These are phyloP conservation scores for Dreissena polymorpha DNA, from an alignment of 1,140 invertebrate genomes.

Conservation along the genomic window DNA sequence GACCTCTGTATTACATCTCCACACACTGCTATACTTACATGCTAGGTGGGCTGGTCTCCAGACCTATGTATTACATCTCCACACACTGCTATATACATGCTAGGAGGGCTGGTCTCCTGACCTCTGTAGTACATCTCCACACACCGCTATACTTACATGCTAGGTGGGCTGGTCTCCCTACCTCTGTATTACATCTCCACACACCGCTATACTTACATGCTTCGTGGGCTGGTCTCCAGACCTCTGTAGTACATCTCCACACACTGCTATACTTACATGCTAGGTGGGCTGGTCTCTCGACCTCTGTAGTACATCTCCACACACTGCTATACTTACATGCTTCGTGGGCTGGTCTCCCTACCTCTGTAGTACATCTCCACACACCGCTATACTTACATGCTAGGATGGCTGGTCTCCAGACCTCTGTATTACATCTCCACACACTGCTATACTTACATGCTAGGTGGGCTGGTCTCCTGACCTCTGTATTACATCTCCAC, in stretches of 20 bases:
- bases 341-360: slow-evolving; percentile 53
- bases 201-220: too few relatives aligned
- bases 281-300: slow-evolving; percentile 53
- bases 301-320: slow-evolving; percentile 67
- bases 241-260: slow-evolving; percentile 67
- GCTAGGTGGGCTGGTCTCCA: slow-evolving; percentile 54
- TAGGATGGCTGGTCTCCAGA: slow-evolving; percentile 53
- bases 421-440: slow-evolving; percentile 67
- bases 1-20: slow-evolving; percentile 64
- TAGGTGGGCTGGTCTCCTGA: slow-evolving; percentile 53
- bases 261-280: too few relatives aligned
- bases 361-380: slow-evolving; percentile 67
- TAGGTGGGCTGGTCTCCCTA: slow-evolving; percentile 54
- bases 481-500: slow-evolving; percentile 67
- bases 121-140: slow-evolving; percentile 67
- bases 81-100: too few relatives aligned
- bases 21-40: too few relatives aligned
- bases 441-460: too few relatives aligned
- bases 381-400: too few relatives aligned
- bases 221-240: slow-evolving; percentile 52
- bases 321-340: too few relatives aligned
- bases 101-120: slow-evolving; percentile 53
- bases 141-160: too few relatives aligned
- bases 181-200: slow-evolving; percentile 67
- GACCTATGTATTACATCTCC: slow-evolving; percentile 63